Evolutionary conservation across 2,113 vertebrate genomes (phyloP).

Genomic region (Mastomys natalensis): DNA sequence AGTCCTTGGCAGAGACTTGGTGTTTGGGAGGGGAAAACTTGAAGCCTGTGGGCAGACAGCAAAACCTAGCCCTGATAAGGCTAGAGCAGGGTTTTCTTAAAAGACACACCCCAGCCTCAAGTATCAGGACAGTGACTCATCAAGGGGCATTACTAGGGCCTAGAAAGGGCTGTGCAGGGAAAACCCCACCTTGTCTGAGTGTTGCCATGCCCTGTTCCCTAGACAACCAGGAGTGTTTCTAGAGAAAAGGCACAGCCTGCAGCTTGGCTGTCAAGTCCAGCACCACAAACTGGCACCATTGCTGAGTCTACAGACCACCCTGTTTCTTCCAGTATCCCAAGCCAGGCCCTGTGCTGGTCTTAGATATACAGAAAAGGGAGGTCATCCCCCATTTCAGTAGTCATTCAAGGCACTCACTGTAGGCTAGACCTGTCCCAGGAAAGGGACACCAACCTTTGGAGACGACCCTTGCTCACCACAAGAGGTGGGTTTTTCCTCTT

Average conservation of each 20-base stretch:
- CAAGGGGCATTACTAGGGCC: neutral
- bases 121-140: conserved; percentile 26
- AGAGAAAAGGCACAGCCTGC: neutral
- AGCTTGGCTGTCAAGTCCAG: neutral
- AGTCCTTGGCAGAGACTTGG: neutral
- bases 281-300: neutral
- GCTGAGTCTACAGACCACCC: neutral
- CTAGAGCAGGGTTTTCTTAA: neutral
- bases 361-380: neutral
- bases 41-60: conserved; percentile 1
- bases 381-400: neutral
- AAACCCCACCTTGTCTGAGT: neutral
- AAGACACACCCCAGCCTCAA: neutral
- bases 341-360: neutral
- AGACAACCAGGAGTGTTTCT: neutral
- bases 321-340: neutral
- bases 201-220: neutral
- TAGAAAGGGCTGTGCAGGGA: neutral
- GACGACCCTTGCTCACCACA: neutral
- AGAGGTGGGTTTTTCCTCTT: neutral
- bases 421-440: neutral
- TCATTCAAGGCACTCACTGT: neutral
- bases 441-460: neutral
- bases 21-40: neutral
- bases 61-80: neutral